Evolutionary conservation across 2,888 invertebrate genomes (phyloP).

Genomic region (Calameuta filiformis): DNA sequence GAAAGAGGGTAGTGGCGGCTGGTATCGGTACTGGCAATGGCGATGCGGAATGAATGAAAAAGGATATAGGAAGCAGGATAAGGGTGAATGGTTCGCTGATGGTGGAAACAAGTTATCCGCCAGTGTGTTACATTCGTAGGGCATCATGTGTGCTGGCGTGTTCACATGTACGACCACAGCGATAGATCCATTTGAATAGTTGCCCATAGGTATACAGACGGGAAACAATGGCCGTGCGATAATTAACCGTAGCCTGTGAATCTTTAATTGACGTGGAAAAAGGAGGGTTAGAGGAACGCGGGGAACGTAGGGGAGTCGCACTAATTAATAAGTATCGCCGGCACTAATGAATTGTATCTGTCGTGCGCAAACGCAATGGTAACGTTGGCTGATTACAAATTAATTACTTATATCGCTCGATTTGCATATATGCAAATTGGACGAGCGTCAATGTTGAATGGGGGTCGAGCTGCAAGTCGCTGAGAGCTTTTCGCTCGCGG

Average conservation of each 20-base stretch:
- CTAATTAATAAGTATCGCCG: constrained; percentile 53
- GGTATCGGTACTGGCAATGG: neutral
- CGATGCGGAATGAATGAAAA: neutral
- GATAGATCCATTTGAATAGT: neutral
- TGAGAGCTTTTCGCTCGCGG: neutral
- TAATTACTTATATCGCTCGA: constrained; percentile 63
- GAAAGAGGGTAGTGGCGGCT: neutral
- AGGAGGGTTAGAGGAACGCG: rapidly evolving
- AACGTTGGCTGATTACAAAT: constrained; percentile 60
- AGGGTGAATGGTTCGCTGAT: neutral
- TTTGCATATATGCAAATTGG: constrained; percentile 62
- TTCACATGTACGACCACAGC: neutral
- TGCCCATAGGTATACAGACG: neutral
- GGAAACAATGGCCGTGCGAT: neutral
- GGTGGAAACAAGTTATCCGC: neutral
- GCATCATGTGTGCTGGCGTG: neutral
- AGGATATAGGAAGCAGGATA: neutral
- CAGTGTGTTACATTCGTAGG: neutral
- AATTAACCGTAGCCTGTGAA: neutral
- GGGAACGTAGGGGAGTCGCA: neutral
- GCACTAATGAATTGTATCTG: constrained; percentile 61
- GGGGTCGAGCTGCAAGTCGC: neutral
- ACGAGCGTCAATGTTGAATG: constrained; percentile 11
- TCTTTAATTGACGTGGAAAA: neutral
- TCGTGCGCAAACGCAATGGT: constrained; percentile 47